phyloP scores from a whole-genome alignment of 2,113 vertebrate species.

The Echinops telfairi region DNA sequence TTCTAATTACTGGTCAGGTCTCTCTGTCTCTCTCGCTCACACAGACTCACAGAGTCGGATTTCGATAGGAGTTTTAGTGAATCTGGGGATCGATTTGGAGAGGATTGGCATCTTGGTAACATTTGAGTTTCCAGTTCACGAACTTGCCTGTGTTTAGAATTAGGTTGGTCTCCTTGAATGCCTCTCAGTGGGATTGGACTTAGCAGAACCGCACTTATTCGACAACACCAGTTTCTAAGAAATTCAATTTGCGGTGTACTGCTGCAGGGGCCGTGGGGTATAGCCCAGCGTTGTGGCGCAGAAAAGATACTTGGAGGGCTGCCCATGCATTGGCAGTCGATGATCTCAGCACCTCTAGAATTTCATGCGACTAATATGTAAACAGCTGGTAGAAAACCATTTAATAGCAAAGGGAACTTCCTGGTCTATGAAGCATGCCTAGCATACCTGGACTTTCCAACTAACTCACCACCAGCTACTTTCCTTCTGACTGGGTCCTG shows the following conservation, averaged over 20 bases:
- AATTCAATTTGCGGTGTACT: background rate
- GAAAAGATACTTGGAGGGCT: too few relatives aligned
- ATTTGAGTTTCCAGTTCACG: background rate
- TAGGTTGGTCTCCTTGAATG: too few relatives aligned
- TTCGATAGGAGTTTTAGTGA: rapidly evolving
- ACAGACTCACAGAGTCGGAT: too few relatives aligned
- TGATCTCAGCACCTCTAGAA: too few relatives aligned
- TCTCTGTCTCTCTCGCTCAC: background rate
- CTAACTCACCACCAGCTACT: constrained; percentile 61
- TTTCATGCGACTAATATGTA: too few relatives aligned
- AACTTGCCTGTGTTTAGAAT: background rate
- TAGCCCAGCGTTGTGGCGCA: too few relatives aligned
- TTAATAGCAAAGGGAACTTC: too few relatives aligned
- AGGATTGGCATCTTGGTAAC: background rate
- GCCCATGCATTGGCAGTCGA: too few relatives aligned
- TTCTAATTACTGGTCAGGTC: background rate
- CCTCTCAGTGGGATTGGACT: rapidly evolving
- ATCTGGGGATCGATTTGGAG: background rate
- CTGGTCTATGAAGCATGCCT: constrained; percentile 74
- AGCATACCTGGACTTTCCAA: constrained; percentile 45
- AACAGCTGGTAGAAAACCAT: too few relatives aligned
- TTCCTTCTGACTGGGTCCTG: constrained; percentile 66
- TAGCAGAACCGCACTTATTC: too few relatives aligned
- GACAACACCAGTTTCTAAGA: background rate
- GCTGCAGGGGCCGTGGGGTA: too few relatives aligned